phyloP scores from a whole-genome alignment of 2,113 vertebrate species.

The Mormyrus lacerda region DNA sequence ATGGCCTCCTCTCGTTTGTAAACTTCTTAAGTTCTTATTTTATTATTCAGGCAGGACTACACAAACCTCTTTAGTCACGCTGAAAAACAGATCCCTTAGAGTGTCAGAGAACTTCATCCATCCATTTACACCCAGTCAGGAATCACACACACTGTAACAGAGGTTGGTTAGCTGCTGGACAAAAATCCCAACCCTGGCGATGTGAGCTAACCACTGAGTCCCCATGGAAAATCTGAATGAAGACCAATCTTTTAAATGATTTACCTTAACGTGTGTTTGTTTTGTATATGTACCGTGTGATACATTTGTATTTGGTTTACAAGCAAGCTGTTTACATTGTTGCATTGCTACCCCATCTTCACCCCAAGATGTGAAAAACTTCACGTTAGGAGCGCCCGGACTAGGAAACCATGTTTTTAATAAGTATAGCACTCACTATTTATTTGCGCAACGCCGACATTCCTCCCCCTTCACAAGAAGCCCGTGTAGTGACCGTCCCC shows the following conservation, averaged over 20 bases:
- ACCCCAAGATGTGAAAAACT: not conserved
- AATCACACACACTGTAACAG: not conserved
- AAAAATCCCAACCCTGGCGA: not conserved
- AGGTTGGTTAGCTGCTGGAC: not conserved
- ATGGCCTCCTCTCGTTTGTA: no score
- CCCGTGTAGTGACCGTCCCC: not conserved
- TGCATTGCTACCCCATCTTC: not conserved
- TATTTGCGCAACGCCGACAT: not conserved
- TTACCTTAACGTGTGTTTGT: not conserved
- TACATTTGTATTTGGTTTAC: not conserved
- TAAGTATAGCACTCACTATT: not conserved
- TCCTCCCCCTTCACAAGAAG: not conserved
- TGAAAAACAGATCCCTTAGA: not conserved
- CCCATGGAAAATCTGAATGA: not conserved
- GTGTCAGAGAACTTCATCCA: not conserved
- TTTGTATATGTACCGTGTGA: not conserved
- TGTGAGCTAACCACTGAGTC: not conserved
- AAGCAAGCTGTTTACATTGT: not conserved
- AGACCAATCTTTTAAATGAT: not conserved
- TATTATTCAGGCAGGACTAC: not conserved
- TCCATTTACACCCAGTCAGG: not conserved
- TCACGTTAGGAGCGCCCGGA: not conserved
- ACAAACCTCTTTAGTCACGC: not conserved
- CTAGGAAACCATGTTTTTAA: not conserved
- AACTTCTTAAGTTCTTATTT: no score